Evolutionary conservation across 2,888 invertebrate species (phyloP).

Genomic region (Leptarthrus brevirostris): DNA sequence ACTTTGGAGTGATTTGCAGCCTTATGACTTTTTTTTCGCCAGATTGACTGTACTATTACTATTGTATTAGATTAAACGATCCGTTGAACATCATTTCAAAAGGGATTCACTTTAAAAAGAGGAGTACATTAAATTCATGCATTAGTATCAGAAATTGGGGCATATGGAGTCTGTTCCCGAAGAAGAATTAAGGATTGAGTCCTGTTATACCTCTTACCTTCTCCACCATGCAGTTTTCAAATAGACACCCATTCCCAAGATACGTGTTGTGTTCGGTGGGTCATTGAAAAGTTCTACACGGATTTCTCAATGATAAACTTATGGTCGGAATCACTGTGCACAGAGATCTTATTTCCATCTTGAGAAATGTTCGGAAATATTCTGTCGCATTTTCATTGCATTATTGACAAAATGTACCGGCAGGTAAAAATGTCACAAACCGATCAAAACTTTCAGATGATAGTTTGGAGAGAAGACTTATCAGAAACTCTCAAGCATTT

Average conservation of each 20-base stretch:
- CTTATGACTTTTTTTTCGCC: too few species aligned
- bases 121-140: neutral
- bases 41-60: too few species aligned
- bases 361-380: constrained; percentile 55
- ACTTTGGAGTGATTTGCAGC: too few species aligned
- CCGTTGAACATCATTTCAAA: neutral
- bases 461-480: constrained; percentile 52
- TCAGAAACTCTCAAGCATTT: constrained; percentile 38
- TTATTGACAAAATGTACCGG: too few species aligned
- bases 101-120: neutral
- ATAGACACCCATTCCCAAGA: constrained; percentile 53
- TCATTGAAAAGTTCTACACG: constrained; percentile 54
- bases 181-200: neutral
- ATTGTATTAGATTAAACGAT: neutral
- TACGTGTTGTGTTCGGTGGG: constrained; percentile 57
- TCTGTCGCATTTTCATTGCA: constrained; percentile 56
- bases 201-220: too few species aligned
- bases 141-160: too few species aligned
- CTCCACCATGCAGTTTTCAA: constrained; percentile 8
- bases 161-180: too few species aligned
- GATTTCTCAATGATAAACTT: constrained; percentile 53
- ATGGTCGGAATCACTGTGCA: constrained; percentile 56
- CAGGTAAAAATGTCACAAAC: constrained; percentile 52
- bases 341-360: constrained; percentile 55
- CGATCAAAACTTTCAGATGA: constrained; percentile 55